A percentile compares a stretch with the other conserved stretches of the same genome.
These are phyloP conservation scores for Atrina japonica DNA, from an alignment of 2,888 invertebrate species.

Conservation along the genomic window DNA sequence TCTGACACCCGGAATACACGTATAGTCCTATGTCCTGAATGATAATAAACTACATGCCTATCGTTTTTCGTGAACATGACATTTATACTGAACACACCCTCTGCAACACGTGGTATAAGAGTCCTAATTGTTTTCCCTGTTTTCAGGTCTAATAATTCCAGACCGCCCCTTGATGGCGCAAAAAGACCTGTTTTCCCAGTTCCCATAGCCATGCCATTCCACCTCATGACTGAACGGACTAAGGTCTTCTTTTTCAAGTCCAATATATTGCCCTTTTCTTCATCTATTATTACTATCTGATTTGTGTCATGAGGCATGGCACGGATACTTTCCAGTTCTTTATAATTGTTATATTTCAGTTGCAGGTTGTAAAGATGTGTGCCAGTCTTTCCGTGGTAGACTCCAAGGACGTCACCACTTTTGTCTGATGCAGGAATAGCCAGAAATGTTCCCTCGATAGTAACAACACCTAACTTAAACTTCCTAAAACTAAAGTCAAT, in stretches of 20 bases:
- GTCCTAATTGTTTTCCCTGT: constrained; percentile 93
- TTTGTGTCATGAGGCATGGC: constrained; percentile 82
- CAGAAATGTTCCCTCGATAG: constrained; percentile 89
- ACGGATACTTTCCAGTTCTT: constrained; percentile 75
- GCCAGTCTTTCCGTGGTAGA: constrained; percentile 92
- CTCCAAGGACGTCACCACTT: constrained; percentile 92
- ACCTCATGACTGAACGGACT: constrained; percentile 92
- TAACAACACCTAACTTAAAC: constrained; percentile 89
- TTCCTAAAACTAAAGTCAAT: constrained; percentile 91
- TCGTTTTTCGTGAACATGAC: constrained; percentile 94
- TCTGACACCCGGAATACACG: constrained; percentile 95
- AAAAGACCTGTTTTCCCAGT: constrained; percentile 91
- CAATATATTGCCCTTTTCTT: constrained; percentile 91
- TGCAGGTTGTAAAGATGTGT: constrained; percentile 81
- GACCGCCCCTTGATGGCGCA: constrained; percentile 94
- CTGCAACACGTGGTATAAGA: constrained; percentile 93
- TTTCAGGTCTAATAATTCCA: constrained; percentile 93
- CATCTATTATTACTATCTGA: constrained; percentile 93
- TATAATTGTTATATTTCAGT: constrained; percentile 77
- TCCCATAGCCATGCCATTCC: constrained; percentile 88
- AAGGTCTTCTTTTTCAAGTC: constrained; percentile 94
- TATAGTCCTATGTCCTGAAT: constrained; percentile 96
- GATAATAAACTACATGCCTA: constrained; percentile 97
- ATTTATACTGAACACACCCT: constrained; percentile 98
- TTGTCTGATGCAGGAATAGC: constrained; percentile 86